Base-by-base conservation (phyloP, 1,140 invertebrate genomes). In the Drosophila carrolli region DNA sequence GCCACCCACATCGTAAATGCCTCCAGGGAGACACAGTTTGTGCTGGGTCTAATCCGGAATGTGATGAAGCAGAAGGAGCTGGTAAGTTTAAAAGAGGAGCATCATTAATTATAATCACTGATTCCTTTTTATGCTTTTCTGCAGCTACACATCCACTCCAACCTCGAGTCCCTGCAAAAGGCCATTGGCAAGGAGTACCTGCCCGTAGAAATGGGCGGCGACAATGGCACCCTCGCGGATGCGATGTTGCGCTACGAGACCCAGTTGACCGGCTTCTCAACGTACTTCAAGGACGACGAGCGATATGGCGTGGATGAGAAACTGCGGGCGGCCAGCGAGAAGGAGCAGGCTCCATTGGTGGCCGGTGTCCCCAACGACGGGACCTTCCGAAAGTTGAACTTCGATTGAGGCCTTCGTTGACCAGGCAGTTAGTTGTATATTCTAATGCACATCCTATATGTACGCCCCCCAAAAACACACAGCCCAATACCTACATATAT, bases 151-250 rank as follows among this genome's bases (percentile, higher is more conserved):
- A 91, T 92, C 41, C 91, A 92, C 38, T 65, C 90, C 2, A 84
- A 78, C 41, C 5, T 92, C 23, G 92, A 93, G 43, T 92, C 92
- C 35, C 76, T 94, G 19, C 78, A 84, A 14, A 91, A 94, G 65
- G 92, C 89, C 38, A 90, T 94, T 35, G 93, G 94, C 11, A 76
- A 91, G 53, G 93, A 94, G 19, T 92, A 93, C 19, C 63, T 94
- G 14, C 94, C 95, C 1, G 92, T 91, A 19, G 95, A 95, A 65
- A 93, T 93, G 70, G 94, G 95, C 7, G 94, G 94, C 19, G 83
- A 92, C n/a, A 93, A 92, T 66, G 93, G 94, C 13, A 62, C 93
- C 0, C 44, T 93, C 9, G 84, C 55, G 65, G 93, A 94, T 38
- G 92, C 86, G 40, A 57, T 90, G 93, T 90, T 93, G 47, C 82